Percentiles rank a stretch among this genome's conserved stretches.
These are phyloP conservation scores for Siphamia tubifer DNA, from an alignment of 2,113 vertebrate genomes.

Conservation along the genomic window DNA sequence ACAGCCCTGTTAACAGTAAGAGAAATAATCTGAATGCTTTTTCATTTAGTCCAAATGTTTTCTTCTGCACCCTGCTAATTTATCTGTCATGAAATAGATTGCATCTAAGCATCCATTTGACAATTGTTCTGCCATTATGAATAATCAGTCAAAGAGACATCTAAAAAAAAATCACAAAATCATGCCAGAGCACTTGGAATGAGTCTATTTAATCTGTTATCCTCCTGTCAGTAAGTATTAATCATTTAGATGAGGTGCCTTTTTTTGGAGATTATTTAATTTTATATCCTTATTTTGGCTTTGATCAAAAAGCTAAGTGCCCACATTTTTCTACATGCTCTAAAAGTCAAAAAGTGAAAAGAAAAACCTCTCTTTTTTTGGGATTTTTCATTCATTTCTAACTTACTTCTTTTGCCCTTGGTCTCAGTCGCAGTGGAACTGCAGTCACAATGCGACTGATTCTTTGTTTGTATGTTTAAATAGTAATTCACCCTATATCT, in stretches of 20 bases:
- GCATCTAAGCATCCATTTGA: constrained; percentile 21
- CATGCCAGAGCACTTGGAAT: constrained; percentile 19
- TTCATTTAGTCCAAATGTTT: constrained; percentile 17
- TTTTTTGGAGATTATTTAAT: not conserved
- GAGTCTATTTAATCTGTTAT: not conserved
- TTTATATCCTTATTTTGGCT: not conserved
- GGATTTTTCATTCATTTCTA: not conserved
- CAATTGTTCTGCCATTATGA: constrained; percentile 34
- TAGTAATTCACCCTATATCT: no score
- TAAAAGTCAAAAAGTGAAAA: not conserved
- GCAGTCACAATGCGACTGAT: not conserved
- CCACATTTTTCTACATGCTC: not conserved
- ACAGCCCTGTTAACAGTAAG: not conserved
- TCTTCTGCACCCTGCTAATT: not conserved
- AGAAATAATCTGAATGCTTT: constrained; percentile 16
- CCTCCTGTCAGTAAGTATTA: not conserved
- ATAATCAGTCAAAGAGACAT: constrained; percentile 17
- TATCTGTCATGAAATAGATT: constrained; percentile 37
- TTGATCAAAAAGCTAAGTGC: not conserved
- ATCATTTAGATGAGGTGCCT: not conserved
- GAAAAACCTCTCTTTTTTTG: not conserved
- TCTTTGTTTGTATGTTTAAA: not conserved
- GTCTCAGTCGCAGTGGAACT: not conserved
- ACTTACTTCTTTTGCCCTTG: not conserved
- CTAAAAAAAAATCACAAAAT: constrained; percentile 14